Base-by-base conservation (phyloP, 2,113 vertebrate species). In the Gymnobelideus leadbeateri region DNA sequence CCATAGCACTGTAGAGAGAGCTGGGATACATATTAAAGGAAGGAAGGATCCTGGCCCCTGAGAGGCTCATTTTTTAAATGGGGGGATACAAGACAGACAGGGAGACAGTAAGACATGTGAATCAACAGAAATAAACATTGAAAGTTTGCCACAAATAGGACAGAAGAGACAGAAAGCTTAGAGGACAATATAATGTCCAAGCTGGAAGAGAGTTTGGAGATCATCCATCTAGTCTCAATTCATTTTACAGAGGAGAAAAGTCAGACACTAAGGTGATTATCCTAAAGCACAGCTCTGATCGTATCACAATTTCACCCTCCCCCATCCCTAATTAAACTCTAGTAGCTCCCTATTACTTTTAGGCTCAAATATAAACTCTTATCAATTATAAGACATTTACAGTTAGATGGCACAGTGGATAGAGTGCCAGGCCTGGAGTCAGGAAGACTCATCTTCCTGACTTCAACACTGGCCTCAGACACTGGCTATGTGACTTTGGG, bases 51-150 rank as follows among this genome's bases (percentile, higher is more conserved):
- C 37, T 77, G 37, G 31, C 37, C 55, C 68, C 68, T 21, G 31
- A 77, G 37, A 77, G 68, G 68, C 16, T 77, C 68, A 77, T 19
- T n/a, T 77, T n/a, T n/a, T n/a, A 21, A 8, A 84, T 49, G 47
- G 84, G 49, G 46, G 49, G 53, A 43, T 43, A 43, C 43, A 95
- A 93, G 92, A 8, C 77, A 55, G 21, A 37, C 89, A 91, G 91
- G 84, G 91, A 94, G 61, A 91, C 94, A 84, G 50, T 16, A 53
- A 46, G 57, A n/a, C 91, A 89, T 21, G 21, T 50, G 61, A 95
- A 92, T 95, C 53, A 95, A 0, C 84, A 23, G 89, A 94, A 53
- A 92, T 37, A n/a, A 51, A 54, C 51, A 84, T 54, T 61, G 46
- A 52, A 91, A 92, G 89, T 77, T 91, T 51, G 11, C 57, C 21